Conservation (phyloP, 1,140 invertebrate genomes). For the Spodoptera litura region DNA sequence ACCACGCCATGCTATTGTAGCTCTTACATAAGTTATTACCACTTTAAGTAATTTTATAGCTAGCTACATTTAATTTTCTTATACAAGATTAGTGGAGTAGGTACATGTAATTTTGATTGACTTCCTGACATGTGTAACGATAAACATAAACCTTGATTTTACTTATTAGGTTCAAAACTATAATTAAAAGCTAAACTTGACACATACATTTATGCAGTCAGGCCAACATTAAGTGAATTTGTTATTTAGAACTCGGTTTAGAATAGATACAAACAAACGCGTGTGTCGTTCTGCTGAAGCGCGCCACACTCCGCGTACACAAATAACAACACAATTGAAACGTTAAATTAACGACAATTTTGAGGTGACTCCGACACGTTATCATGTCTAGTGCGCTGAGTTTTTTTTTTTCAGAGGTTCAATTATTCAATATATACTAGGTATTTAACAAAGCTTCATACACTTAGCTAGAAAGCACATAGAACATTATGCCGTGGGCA, state of each 20-base stretch:
- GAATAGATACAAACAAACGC: constrained; percentile 1
- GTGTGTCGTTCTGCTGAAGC: constrained; percentile 2
- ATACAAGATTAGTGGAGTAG: neutral
- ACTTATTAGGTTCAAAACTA: too few relatives aligned
- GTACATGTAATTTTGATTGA: neutral
- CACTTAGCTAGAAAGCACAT: too few relatives aligned
- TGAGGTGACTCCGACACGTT: constrained; percentile 4
- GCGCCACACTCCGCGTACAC: constrained; percentile 4
- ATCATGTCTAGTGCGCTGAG: constrained; percentile 16
- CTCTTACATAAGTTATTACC: constrained; percentile 42
- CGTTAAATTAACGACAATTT: constrained; percentile 29
- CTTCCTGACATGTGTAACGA: neutral
- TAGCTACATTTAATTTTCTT: constrained; percentile 1
- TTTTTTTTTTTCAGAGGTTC: too few relatives aligned
- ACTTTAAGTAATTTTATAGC: constrained; percentile 5
- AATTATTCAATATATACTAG: too few relatives aligned
- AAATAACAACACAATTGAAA: constrained; percentile 37
- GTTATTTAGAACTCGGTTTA: constrained; percentile 11
- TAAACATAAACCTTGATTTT: too few relatives aligned
- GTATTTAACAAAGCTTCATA: too few relatives aligned
- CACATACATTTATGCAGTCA: too few relatives aligned
- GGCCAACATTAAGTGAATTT: neutral
- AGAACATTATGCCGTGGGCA: too few relatives aligned
- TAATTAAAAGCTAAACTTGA: too few relatives aligned
- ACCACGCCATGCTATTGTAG: constrained; percentile 34